These are phyloP conservation scores for Ctenosaura bakeri DNA, from an alignment of 2,797 vertebrate genomes.

Conservation along the genomic window DNA sequence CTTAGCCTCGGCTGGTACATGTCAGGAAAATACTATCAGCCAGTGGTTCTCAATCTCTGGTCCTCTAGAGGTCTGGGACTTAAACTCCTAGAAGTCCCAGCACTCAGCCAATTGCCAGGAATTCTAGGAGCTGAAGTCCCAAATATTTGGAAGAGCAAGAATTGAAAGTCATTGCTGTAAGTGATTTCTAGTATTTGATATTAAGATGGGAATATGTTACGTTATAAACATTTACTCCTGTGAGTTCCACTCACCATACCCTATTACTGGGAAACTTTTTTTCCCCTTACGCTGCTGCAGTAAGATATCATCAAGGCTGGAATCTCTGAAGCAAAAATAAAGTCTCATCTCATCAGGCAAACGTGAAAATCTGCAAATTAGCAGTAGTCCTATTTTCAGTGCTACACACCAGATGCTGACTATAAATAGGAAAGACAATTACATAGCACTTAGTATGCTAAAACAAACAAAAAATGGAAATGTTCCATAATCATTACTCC, in stretches of 20 bases:
- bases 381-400: slow-evolving; percentile 41
- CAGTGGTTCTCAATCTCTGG: too few relatives aligned
- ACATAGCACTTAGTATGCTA: neutral
- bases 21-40: too few relatives aligned
- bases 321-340: slow-evolving; percentile 53
- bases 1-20: neutral
- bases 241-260: slow-evolving; percentile 27
- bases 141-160: too few relatives aligned
- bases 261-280: slow-evolving; percentile 16
- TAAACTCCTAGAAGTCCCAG: too few relatives aligned
- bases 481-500: slow-evolving; percentile 22
- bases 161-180: neutral
- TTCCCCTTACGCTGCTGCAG: slow-evolving; percentile 6
- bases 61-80: too few relatives aligned
- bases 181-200: slow-evolving; percentile 30
- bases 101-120: too few relatives aligned
- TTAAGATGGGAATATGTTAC: slow-evolving; percentile 21
- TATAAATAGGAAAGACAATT: neutral
- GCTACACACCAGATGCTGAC: slow-evolving; percentile 45
- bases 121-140: too few relatives aligned
- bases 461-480: neutral
- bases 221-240: slow-evolving; percentile 45
- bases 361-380: slow-evolving; percentile 46
- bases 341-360: slow-evolving; percentile 51
- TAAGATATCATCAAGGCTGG: slow-evolving; percentile 50